Conservation (phyloP, 2,888 invertebrate genomes). For the Pandemis heparana region DNA sequence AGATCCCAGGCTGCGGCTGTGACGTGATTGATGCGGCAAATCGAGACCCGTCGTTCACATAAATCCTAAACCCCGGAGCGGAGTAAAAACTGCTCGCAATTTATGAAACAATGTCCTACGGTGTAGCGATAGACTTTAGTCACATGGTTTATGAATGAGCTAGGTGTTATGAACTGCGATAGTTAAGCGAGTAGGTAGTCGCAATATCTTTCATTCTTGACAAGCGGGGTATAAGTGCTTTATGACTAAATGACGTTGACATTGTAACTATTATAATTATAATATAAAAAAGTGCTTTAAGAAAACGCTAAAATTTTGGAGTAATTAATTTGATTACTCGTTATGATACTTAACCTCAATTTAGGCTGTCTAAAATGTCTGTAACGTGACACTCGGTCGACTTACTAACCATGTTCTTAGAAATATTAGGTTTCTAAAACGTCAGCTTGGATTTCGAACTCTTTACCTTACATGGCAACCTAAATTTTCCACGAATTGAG, state of each 20-base stretch:
- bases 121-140: constrained; percentile 22
- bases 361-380: background rate
- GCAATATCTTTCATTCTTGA: too few species aligned
- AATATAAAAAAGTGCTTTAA: background rate
- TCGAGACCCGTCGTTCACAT: constrained; percentile 47
- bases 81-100: constrained; percentile 60
- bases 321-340: background rate
- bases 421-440: constrained; percentile 10
- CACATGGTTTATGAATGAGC: background rate
- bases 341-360: too few species aligned
- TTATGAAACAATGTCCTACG: constrained; percentile 55
- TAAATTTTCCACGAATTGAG: constrained; percentile 14
- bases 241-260: background rate
- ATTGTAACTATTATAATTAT: background rate
- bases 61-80: constrained; percentile 51
- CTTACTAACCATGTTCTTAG: background rate
- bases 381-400: background rate
- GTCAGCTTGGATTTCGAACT: background rate
- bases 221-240: background rate
- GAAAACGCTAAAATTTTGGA: background rate
- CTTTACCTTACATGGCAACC: background rate
- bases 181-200: background rate
- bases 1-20: constrained; percentile 46
- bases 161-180: background rate
- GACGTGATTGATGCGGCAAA: constrained; percentile 60